These are phyloP conservation scores for Ardeotis arabs DNA, from an alignment of 2,113 vertebrate species.

Conservation along the genomic window DNA sequence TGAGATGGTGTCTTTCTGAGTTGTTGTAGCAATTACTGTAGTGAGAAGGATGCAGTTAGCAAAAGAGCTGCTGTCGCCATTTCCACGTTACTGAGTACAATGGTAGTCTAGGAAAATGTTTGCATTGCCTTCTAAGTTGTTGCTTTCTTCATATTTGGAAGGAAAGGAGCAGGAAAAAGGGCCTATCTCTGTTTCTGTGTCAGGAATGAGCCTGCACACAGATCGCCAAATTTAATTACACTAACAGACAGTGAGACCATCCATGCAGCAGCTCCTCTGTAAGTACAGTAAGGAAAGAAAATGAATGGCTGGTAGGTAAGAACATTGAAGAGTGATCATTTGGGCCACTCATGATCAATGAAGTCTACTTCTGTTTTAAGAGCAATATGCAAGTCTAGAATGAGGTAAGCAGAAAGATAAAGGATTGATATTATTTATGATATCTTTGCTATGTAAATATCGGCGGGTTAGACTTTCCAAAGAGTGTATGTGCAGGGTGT, in stretches of 20 bases:
- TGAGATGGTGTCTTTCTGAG: neutral
- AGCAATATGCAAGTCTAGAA: neutral
- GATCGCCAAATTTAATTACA: neutral
- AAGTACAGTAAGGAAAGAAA: neutral
- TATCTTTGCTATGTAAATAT: neutral
- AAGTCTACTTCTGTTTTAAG: neutral
- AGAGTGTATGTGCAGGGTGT: neutral
- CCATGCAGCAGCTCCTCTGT: neutral
- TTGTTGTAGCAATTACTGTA: neutral
- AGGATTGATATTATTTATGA: neutral
- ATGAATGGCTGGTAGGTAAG: neutral
- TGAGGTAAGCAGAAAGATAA: neutral
- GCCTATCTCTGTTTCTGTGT: neutral
- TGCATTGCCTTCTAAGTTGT: neutral
- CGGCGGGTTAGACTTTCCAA: neutral
- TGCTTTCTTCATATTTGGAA: neutral
- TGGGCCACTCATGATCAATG: neutral
- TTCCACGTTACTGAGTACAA: neutral
- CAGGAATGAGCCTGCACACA: neutral
- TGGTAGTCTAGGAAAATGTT: neutral
- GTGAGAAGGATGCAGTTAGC: neutral
- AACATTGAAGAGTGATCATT: neutral
- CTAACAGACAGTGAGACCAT: neutral
- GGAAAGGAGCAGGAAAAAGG: neutral
- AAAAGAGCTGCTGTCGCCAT: neutral